Conservation (phyloP, 2,888 invertebrate species). For the Xiphydria camelus region DNA sequence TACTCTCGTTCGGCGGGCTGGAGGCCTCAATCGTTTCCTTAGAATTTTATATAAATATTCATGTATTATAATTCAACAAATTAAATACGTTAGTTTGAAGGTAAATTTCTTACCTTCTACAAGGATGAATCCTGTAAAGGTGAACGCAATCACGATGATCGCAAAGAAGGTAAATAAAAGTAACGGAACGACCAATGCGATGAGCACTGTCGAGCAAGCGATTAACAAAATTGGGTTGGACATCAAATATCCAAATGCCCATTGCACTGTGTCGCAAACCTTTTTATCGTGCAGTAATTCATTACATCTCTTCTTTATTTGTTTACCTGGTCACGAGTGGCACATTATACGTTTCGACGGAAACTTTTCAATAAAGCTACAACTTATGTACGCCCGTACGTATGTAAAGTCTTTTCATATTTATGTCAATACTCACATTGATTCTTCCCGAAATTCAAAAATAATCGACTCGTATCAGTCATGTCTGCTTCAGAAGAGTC, state of each 20-base stretch:
- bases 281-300: conserved; percentile 24
- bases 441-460: too few relatives aligned
- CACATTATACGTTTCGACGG: too few relatives aligned
- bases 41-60: too few relatives aligned
- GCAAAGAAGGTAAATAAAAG: conserved; percentile 25
- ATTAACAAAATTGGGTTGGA: conserved; percentile 23
- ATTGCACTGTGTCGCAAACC: conserved; percentile 23
- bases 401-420: too few relatives aligned
- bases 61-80: background rate
- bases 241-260: conserved; percentile 17
- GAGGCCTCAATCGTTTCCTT: too few relatives aligned
- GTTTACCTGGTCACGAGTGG: conserved; percentile 21
- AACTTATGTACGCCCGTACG: too few relatives aligned
- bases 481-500: too few relatives aligned
- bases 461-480: too few relatives aligned
- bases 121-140: conserved; percentile 29
- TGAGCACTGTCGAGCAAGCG: conserved; percentile 13
- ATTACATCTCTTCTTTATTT: conserved; percentile 19
- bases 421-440: too few relatives aligned
- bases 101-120: conserved; percentile 28
- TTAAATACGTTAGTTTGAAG: background rate
- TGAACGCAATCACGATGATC: conserved; percentile 25
- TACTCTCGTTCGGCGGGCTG: too few relatives aligned
- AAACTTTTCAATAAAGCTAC: too few relatives aligned
- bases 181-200: conserved; percentile 21